Conservation (phyloP, 2,888 invertebrate species). For the Himalopsyche anomala region DNA sequence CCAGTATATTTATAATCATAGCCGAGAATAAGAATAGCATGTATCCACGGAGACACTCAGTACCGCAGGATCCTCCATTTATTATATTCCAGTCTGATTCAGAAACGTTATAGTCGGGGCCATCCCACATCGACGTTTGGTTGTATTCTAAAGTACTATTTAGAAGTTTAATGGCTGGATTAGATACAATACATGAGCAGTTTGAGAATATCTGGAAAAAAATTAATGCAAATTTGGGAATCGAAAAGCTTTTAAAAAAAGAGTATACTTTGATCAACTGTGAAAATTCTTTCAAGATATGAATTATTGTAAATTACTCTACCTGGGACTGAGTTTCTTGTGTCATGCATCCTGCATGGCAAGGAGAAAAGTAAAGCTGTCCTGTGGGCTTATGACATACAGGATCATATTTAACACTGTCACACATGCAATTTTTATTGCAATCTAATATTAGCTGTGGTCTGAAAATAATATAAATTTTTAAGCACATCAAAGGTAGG, state of each 20-base stretch:
- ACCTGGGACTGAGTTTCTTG: constrained; percentile 64
- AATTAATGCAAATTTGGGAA: neutral
- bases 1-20: constrained; percentile 77
- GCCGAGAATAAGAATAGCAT: constrained; percentile 75
- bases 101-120: constrained; percentile 50
- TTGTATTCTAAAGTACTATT: constrained; percentile 49
- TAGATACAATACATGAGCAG: constrained; percentile 68
- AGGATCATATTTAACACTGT: constrained; percentile 79
- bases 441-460: constrained; percentile 76
- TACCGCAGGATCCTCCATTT: constrained; percentile 73
- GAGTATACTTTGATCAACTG: too few species aligned
- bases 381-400: constrained; percentile 78
- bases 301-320: neutral
- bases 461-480: constrained; percentile 68
- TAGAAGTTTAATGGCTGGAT: constrained; percentile 56
- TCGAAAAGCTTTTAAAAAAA: too few species aligned
- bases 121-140: neutral
- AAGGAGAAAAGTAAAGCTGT: constrained; percentile 83
- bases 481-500: too few species aligned
- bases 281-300: too few species aligned
- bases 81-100: constrained; percentile 65
- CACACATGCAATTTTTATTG: constrained; percentile 79
- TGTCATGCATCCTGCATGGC: constrained; percentile 83
- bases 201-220: constrained; percentile 68
- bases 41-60: constrained; percentile 73